Conservation (phyloP, 2,888 invertebrate genomes). For the Acleris laterana region DNA sequence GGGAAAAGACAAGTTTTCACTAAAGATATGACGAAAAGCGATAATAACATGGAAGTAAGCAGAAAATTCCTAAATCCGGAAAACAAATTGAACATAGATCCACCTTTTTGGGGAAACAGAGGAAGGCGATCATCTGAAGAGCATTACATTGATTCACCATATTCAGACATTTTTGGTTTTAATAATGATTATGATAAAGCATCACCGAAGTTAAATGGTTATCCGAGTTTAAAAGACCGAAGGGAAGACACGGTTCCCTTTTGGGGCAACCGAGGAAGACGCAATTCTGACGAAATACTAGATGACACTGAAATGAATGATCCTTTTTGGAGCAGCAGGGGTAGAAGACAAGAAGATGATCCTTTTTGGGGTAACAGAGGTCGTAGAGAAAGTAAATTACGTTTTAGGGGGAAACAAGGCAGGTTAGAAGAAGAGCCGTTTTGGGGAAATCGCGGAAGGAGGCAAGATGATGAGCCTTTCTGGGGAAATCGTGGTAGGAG, state of each 20-base stretch:
- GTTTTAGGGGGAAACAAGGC: background rate
- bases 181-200: slow-evolving; percentile 19
- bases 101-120: slow-evolving; percentile 73
- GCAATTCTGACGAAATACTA: slow-evolving; percentile 48
- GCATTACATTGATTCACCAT: slow-evolving; percentile 46
- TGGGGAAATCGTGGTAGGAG: slow-evolving; percentile 74
- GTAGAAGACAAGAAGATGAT: slow-evolving; percentile 50
- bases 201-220: slow-evolving; percentile 1
- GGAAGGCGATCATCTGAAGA: slow-evolving; percentile 63
- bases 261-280: slow-evolving; percentile 62
- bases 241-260: slow-evolving; percentile 57
- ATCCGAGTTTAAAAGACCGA: slow-evolving; percentile 36
- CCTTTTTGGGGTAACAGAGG: slow-evolving; percentile 53
- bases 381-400: slow-evolving; percentile 47
- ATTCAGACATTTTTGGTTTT: slow-evolving; percentile 26
- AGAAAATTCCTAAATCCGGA: slow-evolving; percentile 22
- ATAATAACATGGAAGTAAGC: slow-evolving; percentile 46
- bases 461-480: slow-evolving; percentile 58
- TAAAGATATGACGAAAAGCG: slow-evolving; percentile 42
- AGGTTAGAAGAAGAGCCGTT: slow-evolving; percentile 22
- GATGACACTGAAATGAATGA: slow-evolving; percentile 31
- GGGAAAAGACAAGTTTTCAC: slow-evolving; percentile 54
- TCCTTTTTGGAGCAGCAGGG: slow-evolving; percentile 52
- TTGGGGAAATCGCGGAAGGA: slow-evolving; percentile 54
- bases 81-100: slow-evolving; percentile 51